These are phyloP conservation scores for Callimorpha dominula DNA, from an alignment of 2,888 invertebrate species.

Conservation along the genomic window DNA sequence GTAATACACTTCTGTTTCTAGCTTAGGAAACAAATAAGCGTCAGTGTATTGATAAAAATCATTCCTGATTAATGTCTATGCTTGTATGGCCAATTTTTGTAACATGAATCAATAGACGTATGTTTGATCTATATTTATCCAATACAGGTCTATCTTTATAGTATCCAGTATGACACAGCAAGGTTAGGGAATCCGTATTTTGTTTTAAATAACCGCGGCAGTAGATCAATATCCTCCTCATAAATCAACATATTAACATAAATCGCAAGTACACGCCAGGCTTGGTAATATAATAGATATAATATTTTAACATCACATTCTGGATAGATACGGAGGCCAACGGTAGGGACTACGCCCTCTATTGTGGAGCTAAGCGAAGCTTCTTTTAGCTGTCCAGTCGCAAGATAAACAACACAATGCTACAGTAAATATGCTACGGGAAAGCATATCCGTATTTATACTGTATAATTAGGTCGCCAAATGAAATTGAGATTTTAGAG, in stretches of 20 bases:
- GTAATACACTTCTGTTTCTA: background rate
- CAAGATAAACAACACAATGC: constrained; percentile 43
- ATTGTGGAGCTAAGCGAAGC: constrained; percentile 48
- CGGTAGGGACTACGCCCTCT: constrained; percentile 53
- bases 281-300: background rate
- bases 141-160: too few relatives aligned
- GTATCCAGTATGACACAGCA: too few relatives aligned
- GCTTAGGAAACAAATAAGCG: background rate
- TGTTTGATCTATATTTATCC: too few relatives aligned
- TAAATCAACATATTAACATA: constrained; percentile 3
- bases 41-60: background rate
- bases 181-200: too few relatives aligned
- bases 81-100: background rate
- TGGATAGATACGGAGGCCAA: constrained; percentile 33
- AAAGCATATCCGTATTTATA: constrained; percentile 38
- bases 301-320: constrained; percentile 17
- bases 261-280: background rate
- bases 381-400: constrained; percentile 55
- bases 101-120: too few relatives aligned
- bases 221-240: background rate
- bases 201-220: background rate
- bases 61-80: background rate
- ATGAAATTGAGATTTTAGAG: constrained; percentile 36
- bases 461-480: constrained; percentile 48
- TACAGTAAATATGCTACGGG: constrained; percentile 43